phyloP scores from a whole-genome alignment of 1,140 invertebrate genomes.

The Cydia fagiglandana region DNA sequence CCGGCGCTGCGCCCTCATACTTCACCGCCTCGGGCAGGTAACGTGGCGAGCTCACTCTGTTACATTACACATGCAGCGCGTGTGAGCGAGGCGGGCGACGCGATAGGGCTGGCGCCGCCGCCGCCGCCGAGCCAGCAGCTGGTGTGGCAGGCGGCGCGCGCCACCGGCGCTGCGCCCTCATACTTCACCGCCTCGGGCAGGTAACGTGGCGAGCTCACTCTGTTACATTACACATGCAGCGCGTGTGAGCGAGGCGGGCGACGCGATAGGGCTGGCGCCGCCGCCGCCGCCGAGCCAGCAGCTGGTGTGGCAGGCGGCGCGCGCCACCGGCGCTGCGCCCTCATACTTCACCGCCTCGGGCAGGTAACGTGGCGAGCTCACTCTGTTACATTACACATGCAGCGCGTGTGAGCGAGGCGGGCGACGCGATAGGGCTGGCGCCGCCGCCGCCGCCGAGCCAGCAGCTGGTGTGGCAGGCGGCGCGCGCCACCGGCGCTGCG shows the following conservation, averaged over 20 bases:
- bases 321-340: slow-evolving; percentile 95
- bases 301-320: slow-evolving; percentile 92
- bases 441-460: slow-evolving; percentile 81
- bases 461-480: slow-evolving; percentile 93
- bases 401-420: slow-evolving; percentile 44
- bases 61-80: too few species aligned
- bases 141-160: slow-evolving; percentile 93
- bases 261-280: slow-evolving; percentile 75
- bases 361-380: slow-evolving; percentile 65
- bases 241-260: slow-evolving; percentile 46
- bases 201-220: slow-evolving; percentile 59
- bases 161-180: slow-evolving; percentile 96
- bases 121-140: slow-evolving; percentile 84
- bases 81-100: slow-evolving; percentile 48
- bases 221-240: too few species aligned
- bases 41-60: neutral
- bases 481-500: slow-evolving; percentile 94
- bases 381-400: too few species aligned
- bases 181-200: slow-evolving; percentile 86
- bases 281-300: slow-evolving; percentile 83
- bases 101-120: slow-evolving; percentile 77
- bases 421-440: slow-evolving; percentile 70
- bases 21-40: slow-evolving; percentile 83
- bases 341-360: slow-evolving; percentile 89
- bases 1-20: slow-evolving; percentile 97